Evolutionary conservation across 1,140 invertebrate genomes (phyloP), one percentile per base, ranked within the genome.

Genomic region (Cydia strobilella): DNA sequence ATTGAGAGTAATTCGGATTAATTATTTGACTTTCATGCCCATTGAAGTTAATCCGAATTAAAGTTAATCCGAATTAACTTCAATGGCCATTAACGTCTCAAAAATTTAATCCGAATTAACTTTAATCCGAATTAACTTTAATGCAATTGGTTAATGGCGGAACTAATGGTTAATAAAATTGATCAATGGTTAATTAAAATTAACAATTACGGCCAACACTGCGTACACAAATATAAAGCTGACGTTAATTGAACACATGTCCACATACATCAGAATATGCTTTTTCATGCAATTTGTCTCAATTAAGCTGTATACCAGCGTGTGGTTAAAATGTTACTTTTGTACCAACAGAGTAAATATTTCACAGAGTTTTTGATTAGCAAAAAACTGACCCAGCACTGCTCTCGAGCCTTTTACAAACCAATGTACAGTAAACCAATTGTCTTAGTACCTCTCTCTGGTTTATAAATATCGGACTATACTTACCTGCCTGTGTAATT

Each of bases 311-410:
- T 35, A 31, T 65, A 65, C 63, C 63, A 65, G 15, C 63, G 15
- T 10, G 63, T 59, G 54, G 18, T 65, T n/a, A 65, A 65, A n/a
- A 65, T 10, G 0, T 65, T 35, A 65, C 25, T 35, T 65, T 59
- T 59, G n/a, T 65, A 65, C 7, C 25, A 65, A n/a, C 63, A 65
- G n/a, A 65, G 25, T 65, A 35, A 65, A 65, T 65, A 65, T 65
- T 65, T 65, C 63, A 65, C 27, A 7, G 54, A 25, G 23, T 35
- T 10, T 63, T 65, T 65, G 25, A 65, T 65, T 65, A 65, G 6
- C 63, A 65, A 65, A 65, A 35, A 65, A 65, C 12, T 65, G n/a
- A 35, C 25, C 35, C n/a, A 12, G 9, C n/a, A 13, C 25, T 65
- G 25, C 63, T 15, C 63, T n/a, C 25, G 27, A 27, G 27, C 54